Evolutionary conservation across 2,888 invertebrate genomes (phyloP).

Genomic region (Atherix ibis): DNA sequence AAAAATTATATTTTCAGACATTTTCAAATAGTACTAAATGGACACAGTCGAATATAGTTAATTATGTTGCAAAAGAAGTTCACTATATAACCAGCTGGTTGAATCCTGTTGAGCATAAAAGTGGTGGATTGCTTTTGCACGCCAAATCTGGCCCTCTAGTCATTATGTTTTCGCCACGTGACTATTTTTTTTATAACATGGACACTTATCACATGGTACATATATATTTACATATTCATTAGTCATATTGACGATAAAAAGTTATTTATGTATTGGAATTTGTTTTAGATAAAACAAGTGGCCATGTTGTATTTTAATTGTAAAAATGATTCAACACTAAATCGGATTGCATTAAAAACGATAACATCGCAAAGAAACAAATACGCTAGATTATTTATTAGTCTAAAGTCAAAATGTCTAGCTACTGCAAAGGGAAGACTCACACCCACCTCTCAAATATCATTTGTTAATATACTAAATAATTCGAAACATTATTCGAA

Average conservation of each 20-base stretch:
- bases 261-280: slow-evolving; percentile 3
- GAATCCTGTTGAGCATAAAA: slow-evolving; percentile 55
- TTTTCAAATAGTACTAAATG: slow-evolving; percentile 23
- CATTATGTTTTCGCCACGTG: slow-evolving; percentile 61
- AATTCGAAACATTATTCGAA: too few species aligned
- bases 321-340: slow-evolving; percentile 35
- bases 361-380: too few species aligned
- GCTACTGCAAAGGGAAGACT: too few species aligned
- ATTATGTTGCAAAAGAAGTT: slow-evolving; percentile 46
- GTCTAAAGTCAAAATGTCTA: too few species aligned
- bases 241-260: slow-evolving; percentile 5
- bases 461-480: too few species aligned
- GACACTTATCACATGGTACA: slow-evolving; percentile 57
- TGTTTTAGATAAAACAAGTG: slow-evolving; percentile 53
- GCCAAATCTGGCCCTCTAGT: slow-evolving; percentile 54
- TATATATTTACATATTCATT: slow-evolving; percentile 3
- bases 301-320: slow-evolving; percentile 59
- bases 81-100: slow-evolving; percentile 50
- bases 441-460: too few species aligned
- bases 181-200: slow-evolving; percentile 47
- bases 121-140: slow-evolving; percentile 47
- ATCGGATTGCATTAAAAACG: too few species aligned
- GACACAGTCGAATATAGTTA: slow-evolving; percentile 35
- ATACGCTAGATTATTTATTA: too few species aligned
- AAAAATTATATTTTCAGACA: slow-evolving; percentile 2